Evolutionary conservation across 2,888 invertebrate genomes (phyloP).

Genomic region (Drosophila histrio): DNA sequence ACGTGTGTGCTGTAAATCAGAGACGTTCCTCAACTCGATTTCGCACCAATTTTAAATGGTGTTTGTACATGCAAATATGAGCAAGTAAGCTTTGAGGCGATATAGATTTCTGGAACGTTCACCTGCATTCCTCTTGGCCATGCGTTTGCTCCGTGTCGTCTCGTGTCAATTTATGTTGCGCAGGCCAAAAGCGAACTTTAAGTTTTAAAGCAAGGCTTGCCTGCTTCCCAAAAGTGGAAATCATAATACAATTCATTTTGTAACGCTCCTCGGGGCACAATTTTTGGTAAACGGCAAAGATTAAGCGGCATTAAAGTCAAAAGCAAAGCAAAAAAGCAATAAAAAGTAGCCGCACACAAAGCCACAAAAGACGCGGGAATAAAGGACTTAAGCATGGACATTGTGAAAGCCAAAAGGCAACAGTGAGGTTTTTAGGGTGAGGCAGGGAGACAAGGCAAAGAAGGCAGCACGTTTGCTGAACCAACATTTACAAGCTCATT

Average conservation of each 20-base stretch:
- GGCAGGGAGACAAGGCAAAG: background rate
- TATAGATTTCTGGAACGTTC: background rate
- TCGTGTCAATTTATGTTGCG: background rate
- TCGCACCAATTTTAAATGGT: background rate
- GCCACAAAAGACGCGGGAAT: constrained; percentile 63
- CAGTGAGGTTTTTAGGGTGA: background rate
- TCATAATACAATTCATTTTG: constrained; percentile 76
- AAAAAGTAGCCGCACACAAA: constrained; percentile 66
- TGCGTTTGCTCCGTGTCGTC: background rate
- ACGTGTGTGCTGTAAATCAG: constrained; percentile 1
- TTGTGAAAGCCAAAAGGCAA: constrained; percentile 33
- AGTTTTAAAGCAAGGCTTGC: constrained; percentile 11
- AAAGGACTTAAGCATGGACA: constrained; percentile 50
- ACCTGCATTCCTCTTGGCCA: background rate
- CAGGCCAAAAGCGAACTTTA: background rate
- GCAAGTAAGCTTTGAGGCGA: background rate
- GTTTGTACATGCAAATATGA: background rate
- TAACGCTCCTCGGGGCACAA: constrained; percentile 69
- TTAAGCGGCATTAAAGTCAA: constrained; percentile 71
- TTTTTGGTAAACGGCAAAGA: constrained; percentile 75
- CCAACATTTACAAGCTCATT: constrained; percentile 48
- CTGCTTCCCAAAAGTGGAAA: constrained; percentile 34
- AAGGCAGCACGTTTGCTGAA: constrained; percentile 21
- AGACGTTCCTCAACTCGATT: background rate
- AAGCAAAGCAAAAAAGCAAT: constrained; percentile 67